Evolutionary conservation across 92 coral and sea anemone genomes (phyloP).

Genomic region (Bergia puertoricense): DNA sequence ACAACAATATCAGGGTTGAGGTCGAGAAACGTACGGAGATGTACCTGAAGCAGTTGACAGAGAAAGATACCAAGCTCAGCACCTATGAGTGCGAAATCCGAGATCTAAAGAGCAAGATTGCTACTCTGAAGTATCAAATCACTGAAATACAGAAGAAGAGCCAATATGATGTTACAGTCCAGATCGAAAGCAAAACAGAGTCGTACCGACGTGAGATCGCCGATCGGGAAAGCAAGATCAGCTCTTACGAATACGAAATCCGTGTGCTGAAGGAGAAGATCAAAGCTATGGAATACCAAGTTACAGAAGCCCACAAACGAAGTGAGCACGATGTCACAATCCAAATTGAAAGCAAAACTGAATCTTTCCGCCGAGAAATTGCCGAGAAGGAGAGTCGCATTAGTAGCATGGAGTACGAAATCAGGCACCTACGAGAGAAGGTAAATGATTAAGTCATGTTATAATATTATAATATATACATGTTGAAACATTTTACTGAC

Average conservation of each 20-base stretch:
- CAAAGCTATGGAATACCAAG: constrained; percentile 30
- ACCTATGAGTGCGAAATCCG: constrained; percentile 24
- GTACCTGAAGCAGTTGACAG: constrained; percentile 40
- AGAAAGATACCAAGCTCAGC: constrained; percentile 39
- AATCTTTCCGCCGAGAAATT: constrained; percentile 39
- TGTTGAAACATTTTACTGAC: no score
- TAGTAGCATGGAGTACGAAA: constrained; percentile 28
- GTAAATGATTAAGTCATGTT: not conserved
- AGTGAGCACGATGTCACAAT: constrained; percentile 53
- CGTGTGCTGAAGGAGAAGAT: constrained; percentile 30
- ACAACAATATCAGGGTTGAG: constrained; percentile 38
- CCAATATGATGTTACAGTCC: constrained; percentile 41
- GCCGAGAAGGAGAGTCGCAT: constrained; percentile 36
- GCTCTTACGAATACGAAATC: constrained; percentile 23
- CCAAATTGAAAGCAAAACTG: constrained; percentile 46
- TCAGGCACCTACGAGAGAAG: constrained; percentile 31
- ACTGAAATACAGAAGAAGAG: constrained; percentile 26
- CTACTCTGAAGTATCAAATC: constrained; percentile 21
- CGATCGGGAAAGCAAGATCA: constrained; percentile 42
- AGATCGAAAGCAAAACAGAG: constrained; percentile 34
- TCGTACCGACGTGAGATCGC: constrained; percentile 33
- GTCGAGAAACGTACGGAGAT: constrained; percentile 42
- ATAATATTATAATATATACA: not conserved
- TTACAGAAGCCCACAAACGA: constrained; percentile 31
- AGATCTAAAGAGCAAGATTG: constrained; percentile 30